Percentiles rank a stretch among this genome's conserved stretches.
These are phyloP conservation scores for Thamnophis sirtalis DNA, from an alignment of 2,113 vertebrate species.

Conservation along the genomic window DNA sequence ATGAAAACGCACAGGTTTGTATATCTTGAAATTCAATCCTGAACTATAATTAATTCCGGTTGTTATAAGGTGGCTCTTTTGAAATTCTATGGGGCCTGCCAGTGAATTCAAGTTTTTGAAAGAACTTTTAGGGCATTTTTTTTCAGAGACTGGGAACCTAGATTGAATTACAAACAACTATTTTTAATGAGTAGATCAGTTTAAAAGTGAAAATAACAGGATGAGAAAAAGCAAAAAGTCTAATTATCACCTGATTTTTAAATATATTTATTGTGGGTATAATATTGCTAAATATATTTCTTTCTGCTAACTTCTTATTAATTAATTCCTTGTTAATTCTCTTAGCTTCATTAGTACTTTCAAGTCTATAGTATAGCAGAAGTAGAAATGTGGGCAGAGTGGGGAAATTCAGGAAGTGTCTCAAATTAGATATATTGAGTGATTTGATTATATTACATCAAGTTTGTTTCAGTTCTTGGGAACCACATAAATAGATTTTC, in stretches of 20 bases:
- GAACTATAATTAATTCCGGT: neutral
- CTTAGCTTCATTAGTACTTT: neutral
- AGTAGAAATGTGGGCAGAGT: neutral
- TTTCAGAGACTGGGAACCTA: neutral
- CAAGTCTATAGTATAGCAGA: neutral
- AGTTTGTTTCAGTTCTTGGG: neutral
- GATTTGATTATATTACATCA: neutral
- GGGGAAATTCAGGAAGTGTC: neutral
- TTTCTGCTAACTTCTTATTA: neutral
- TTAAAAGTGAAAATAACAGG: neutral
- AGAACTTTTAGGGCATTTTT: neutral
- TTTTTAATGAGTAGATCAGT: neutral
- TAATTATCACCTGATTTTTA: neutral
- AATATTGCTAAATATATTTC: neutral
- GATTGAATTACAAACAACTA: neutral
- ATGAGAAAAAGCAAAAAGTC: neutral
- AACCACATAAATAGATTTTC: neutral
- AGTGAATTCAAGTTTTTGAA: neutral
- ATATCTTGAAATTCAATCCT: neutral
- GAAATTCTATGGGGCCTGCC: neutral
- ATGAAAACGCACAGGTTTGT: constrained; percentile 96
- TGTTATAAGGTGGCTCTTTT: neutral
- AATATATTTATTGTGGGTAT: neutral
- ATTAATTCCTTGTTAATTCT: neutral
- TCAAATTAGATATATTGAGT: neutral